Percentiles rank a stretch among this genome's conserved stretches.
Conservation (phyloP, 2,113 vertebrate species). For the Chaetura pelagica region DNA sequence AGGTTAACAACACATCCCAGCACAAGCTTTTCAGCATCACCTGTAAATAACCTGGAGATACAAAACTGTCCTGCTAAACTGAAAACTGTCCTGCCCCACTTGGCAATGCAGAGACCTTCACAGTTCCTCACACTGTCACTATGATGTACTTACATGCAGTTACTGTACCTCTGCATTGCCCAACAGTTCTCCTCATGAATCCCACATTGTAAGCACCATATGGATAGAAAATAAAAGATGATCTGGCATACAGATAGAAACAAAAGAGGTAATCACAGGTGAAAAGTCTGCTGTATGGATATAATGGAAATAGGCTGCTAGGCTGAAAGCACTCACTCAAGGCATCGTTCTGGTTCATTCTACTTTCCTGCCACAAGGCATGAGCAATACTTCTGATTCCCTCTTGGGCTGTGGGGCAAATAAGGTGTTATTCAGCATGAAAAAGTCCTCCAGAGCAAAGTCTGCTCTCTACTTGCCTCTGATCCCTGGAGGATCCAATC, state of each 20-base stretch:
- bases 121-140: not conserved
- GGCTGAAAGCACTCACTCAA: not conserved
- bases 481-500: not conserved
- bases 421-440: not conserved
- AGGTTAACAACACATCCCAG: not conserved
- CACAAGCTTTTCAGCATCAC: not conserved
- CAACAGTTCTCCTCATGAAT: not conserved
- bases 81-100: not conserved
- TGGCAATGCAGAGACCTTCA: not conserved
- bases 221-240: not conserved
- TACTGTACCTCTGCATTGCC: not conserved
- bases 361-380: not conserved
- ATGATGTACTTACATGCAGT: accelerated
- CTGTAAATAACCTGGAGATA: not conserved
- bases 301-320: not conserved
- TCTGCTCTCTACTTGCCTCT: not conserved
- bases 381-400: not conserved
- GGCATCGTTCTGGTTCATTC: not conserved
- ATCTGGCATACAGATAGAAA: not conserved
- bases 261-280: not conserved
- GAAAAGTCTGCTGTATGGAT: not conserved
- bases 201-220: not conserved
- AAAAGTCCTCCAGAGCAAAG: not conserved
- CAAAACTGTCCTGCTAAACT: not conserved
- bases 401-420: not conserved